Evolutionary conservation across 2,888 invertebrate genomes (phyloP).

Genomic region (Folsomia candida): DNA sequence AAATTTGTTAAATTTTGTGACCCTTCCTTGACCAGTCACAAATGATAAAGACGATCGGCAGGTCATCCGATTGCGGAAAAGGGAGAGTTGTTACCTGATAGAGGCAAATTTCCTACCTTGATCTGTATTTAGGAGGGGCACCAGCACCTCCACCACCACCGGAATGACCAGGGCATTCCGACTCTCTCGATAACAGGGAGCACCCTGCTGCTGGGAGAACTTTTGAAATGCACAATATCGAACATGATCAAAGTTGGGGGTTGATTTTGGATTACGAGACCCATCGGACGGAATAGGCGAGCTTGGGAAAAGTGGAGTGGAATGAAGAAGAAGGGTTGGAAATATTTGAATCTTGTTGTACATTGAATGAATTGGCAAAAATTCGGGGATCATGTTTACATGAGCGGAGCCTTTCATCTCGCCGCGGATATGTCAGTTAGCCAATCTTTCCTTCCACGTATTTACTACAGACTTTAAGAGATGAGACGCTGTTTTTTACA

Average conservation of each 20-base stretch:
- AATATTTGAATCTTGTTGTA: constrained; percentile 22
- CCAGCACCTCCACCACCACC: no score
- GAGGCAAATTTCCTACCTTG: no score
- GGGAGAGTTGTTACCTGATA: no score
- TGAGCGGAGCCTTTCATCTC: constrained; percentile 42
- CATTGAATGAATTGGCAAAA: constrained; percentile 49
- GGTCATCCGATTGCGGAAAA: no score
- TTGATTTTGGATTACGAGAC: not conserved
- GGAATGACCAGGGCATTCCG: not conserved
- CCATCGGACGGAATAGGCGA: no score
- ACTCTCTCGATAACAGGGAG: not conserved
- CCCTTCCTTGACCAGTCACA: no score
- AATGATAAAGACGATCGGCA: no score
- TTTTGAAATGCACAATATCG: no score
- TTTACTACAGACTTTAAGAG: no score
- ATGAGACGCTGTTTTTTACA: no score
- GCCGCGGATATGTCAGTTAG: constrained; percentile 33
- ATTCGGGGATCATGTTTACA: constrained; percentile 36
- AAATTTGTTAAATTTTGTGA: no score
- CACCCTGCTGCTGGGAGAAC: constrained; percentile 47
- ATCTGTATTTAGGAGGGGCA: no score
- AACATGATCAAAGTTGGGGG: not conserved
- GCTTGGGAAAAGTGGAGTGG: not conserved
- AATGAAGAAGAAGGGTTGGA: constrained; percentile 6
- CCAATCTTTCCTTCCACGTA: not conserved